Base-by-base conservation (phyloP, 2,888 invertebrate species). In the Leptinotarsa peninsularis region DNA sequence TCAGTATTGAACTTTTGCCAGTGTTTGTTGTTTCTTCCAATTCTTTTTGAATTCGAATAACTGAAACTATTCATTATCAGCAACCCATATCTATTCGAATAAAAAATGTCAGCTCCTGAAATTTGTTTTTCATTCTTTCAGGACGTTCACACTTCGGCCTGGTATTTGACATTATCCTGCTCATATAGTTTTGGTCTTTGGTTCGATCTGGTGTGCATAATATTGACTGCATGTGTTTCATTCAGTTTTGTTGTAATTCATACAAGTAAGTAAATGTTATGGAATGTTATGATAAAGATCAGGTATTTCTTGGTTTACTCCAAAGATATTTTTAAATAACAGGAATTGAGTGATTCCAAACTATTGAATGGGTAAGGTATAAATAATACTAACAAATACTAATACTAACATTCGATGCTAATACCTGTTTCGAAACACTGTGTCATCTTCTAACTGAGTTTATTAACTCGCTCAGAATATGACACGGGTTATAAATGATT, bases 111-210 rank as follows among this genome's bases (percentile, higher is more conserved):
- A 17, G 0, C 52, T 17, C 63, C 49, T 15, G 15, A 54, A 4
- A 1, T 13, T 49, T 23, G 1, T 49, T 33, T 13, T 23, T 52
- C 43, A 52, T 72, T 70, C 58, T 81, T 82, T 73, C 58, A 86
- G 83, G 84, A 86, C 75, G 82, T 91, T 0, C 93, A 93, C 82
- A 93, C 93, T 0, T 90, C 91, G 4, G 91, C 93, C 17, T 92
- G 92, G 91, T 92, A 84, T 82, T 85, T 93, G 67, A 91, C 91
- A 4, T 87, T 93, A 18, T 89, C 91, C 18, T 89, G 91, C 18
- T 91, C 91, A 78, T 90, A 91, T 4, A 90, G 92, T 0, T 93
- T 93, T 85, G 91, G 93, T 0, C 89, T 93, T 49, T 93, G 93
- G 91, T 84, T 93, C 77, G 92, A 93, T 82, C 85, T 92, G 15